These are phyloP conservation scores for Zalophus californianus DNA, from an alignment of 2,797 vertebrate genomes.

Conservation along the genomic window DNA sequence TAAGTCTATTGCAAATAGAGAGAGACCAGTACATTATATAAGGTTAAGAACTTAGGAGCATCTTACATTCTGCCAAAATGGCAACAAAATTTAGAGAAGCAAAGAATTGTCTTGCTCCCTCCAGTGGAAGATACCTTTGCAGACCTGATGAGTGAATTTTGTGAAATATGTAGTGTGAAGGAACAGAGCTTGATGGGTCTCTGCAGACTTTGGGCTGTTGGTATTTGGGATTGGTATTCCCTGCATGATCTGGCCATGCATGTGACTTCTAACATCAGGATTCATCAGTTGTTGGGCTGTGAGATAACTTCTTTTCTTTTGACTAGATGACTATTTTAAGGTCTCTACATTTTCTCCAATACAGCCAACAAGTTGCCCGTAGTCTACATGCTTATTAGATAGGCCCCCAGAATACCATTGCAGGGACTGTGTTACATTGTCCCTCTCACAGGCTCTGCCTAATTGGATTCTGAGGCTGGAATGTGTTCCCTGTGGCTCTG, in stretches of 20 bases:
- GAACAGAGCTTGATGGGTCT: conserved; percentile 94
- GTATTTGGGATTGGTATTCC: conserved; percentile 93
- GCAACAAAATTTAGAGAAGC: conserved; percentile 96
- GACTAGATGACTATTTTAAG: conserved; percentile 95
- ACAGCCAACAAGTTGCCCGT: conserved; percentile 94
- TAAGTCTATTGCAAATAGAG: conserved; percentile 94
- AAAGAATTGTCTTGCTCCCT: conserved; percentile 94
- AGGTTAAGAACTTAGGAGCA: conserved; percentile 96
- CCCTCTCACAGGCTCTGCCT: conserved; percentile 92
- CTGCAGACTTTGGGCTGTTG: conserved; percentile 92
- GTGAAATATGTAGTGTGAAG: conserved; percentile 94
- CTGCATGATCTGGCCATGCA: conserved; percentile 91
- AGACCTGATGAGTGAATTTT: conserved; percentile 95
- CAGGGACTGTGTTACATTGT: conserved; percentile 92
- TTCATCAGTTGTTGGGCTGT: conserved; percentile 90
- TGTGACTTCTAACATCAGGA: conserved; percentile 90
- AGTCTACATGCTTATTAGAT: conserved; percentile 94
- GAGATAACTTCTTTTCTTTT: conserved; percentile 93
- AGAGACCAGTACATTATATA: conserved; percentile 83
- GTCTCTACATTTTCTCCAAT: conserved; percentile 95
- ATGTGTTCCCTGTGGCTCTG: conserved; percentile 89
- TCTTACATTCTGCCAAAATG: conserved; percentile 98
- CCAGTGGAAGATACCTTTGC: conserved; percentile 94
- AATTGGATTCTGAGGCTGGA: conserved; percentile 87
- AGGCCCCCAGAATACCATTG: conserved; percentile 95